Base-by-base conservation (phyloP, 2,888 invertebrate species). In the Agrenia bidenticulata region DNA sequence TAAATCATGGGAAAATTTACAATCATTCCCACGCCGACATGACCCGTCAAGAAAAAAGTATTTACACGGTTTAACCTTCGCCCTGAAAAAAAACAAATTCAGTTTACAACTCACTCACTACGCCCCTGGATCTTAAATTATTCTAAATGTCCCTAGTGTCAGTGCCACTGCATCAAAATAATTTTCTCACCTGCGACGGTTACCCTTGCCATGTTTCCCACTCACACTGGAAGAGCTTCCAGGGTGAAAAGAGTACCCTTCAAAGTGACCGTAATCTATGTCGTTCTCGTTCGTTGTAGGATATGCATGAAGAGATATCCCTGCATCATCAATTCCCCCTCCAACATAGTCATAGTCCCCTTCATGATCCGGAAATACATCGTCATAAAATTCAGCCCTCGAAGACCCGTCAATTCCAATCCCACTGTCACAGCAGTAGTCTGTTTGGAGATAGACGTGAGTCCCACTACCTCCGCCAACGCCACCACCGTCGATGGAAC, bases 1-100 rank as follows among this genome's bases (percentile, higher is more conserved):
- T 27, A 74, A 67, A 51, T 75, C 73, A 59, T 75, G 75, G 26
- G 75, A 75, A 60, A 75, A 75, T 60, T 75, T 75, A 64, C 75
- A 75, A 50, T 75, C 73, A 53, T 70, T 70, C 42, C 75, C 75
- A 27, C 73, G 73, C 49, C 72, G 56, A 59, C 75, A 75, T n/a
- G 66, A 66, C 0, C 75, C 75, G 55, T 75, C 75, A 49, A 73
- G 42, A 42, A 75, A 73, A 60, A 70, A 75, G 60, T 75, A 75
- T 64, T 75, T 75, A 63, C 75, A 75, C 27, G 75, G 75, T 51
- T 73, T 64, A 39, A 70, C 61, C 51, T 72, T 73, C 57, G 70
- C 65, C 66, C 73, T 75, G 26, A 51, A 67, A 62, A 5, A 7
- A 51, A 15, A 21, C 7, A 21, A 51, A 51, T 51, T 17, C 49